Conservation (phyloP, 2,888 invertebrate genomes). For the Agriopis aurantiaria region DNA sequence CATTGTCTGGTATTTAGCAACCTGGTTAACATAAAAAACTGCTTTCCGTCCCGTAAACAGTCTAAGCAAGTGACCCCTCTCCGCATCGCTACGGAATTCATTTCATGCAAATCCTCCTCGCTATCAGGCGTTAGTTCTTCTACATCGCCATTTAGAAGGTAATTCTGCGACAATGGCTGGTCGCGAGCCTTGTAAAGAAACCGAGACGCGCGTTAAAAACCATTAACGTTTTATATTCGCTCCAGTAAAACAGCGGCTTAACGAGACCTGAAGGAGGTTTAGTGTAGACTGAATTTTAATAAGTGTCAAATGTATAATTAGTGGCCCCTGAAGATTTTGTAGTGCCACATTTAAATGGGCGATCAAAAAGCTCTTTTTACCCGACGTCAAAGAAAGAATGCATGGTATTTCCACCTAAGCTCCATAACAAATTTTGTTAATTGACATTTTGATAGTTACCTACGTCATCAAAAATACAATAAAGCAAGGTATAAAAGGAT, state of each 20-base stretch:
- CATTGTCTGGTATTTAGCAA: not conserved
- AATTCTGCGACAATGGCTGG: conserved; percentile 64
- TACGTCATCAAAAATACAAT: too few relatives aligned
- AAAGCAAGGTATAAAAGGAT: too few relatives aligned
- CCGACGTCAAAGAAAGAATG: too few relatives aligned
- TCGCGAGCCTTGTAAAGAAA: conserved; percentile 37
- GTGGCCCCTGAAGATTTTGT: conserved; percentile 5
- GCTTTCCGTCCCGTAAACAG: conserved; percentile 15
- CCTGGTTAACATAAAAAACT: conserved; percentile 25
- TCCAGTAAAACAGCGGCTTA: conserved; percentile 57
- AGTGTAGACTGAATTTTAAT: conserved; percentile 31
- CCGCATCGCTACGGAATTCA: conserved; percentile 23
- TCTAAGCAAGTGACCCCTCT: conserved; percentile 19
- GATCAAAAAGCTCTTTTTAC: not conserved
- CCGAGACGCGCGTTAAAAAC: conserved; percentile 66
- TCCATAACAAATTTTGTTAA: too few relatives aligned
- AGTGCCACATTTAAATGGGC: not conserved
- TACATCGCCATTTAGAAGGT: conserved; percentile 57
- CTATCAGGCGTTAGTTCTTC: conserved; percentile 56
- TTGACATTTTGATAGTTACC: too few relatives aligned
- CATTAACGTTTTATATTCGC: conserved; percentile 69
- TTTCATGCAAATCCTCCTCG: conserved; percentile 37
- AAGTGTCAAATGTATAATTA: conserved; percentile 12
- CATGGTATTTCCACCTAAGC: too few relatives aligned
- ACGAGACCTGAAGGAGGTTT: conserved; percentile 43